These are phyloP conservation scores for Drosophila hydei DNA, from an alignment of 1,140 invertebrate genomes.

Conservation along the genomic window DNA sequence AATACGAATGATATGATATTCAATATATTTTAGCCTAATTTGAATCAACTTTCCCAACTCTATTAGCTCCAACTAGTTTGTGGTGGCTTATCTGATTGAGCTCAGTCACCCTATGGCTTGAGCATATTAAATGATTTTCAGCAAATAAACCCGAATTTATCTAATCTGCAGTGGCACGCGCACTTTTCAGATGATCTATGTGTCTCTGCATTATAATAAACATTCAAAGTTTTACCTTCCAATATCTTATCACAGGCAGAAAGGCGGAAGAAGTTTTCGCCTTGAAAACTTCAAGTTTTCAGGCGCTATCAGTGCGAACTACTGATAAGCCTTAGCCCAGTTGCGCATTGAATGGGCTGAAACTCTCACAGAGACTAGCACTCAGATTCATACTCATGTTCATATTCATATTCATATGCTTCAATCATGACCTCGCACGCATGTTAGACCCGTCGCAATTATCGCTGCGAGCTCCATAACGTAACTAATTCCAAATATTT, in stretches of 20 bases:
- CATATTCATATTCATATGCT: slow-evolving; percentile 4
- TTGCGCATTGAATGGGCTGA: too few species aligned
- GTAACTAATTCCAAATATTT: slow-evolving; percentile 56
- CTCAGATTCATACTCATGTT: background rate
- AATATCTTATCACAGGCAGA: too few species aligned
- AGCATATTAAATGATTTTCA: background rate
- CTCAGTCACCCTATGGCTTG: background rate
- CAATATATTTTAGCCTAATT: too few species aligned
- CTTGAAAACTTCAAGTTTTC: too few species aligned
- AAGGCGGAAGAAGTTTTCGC: too few species aligned
- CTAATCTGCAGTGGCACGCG: slow-evolving; percentile 2
- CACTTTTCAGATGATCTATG: background rate
- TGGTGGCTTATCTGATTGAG: too few species aligned
- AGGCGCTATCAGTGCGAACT: too few species aligned
- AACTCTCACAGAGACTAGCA: too few species aligned
- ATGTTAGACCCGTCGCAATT: slow-evolving; percentile 40
- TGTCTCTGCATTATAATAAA: background rate
- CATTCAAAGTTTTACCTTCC: background rate
- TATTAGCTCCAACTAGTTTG: too few species aligned
- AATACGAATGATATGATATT: too few species aligned
- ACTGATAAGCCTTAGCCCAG: too few species aligned
- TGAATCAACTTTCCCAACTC: too few species aligned
- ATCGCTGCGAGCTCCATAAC: slow-evolving; percentile 31
- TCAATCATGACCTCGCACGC: slow-evolving; percentile 45
- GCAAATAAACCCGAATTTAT: background rate